A percentile compares a stretch with the other conserved stretches of the same genome.
phyloP scores from a whole-genome alignment of 2,113 vertebrate species.

The Raja brachyura region DNA sequence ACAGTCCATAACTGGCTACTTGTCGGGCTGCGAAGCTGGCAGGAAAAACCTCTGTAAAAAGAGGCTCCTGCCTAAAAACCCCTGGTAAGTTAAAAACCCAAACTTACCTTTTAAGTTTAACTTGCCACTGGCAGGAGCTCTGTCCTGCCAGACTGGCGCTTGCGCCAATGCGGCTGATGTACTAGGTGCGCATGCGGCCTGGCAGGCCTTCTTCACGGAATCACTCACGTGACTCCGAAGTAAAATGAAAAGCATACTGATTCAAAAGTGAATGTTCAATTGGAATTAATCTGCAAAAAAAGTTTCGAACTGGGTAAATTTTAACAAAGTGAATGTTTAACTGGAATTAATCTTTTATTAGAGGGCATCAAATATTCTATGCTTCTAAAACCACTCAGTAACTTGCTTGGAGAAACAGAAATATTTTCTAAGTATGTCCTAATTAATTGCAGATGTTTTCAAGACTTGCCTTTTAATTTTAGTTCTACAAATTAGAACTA shows the following conservation, averaged over 20 bases:
- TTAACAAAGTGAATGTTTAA: neutral
- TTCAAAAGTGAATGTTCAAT: neutral
- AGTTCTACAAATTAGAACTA: neutral
- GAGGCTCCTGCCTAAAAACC: no score
- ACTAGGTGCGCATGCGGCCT: no score
- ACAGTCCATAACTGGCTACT: no score
- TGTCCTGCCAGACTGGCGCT: no score
- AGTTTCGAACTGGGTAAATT: neutral
- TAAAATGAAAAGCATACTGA: slow-evolving; percentile 18
- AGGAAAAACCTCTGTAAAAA: no score
- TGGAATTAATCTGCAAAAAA: neutral
- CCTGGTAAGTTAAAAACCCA: no score
- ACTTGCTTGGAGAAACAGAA: neutral
- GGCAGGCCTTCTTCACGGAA: no score
- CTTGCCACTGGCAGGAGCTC: no score
- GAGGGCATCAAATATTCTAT: neutral
- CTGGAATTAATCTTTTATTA: neutral
- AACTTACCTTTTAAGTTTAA: no score
- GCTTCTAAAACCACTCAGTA: neutral
- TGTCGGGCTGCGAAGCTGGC: no score
- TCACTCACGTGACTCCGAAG: no score
- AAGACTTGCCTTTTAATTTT: neutral
- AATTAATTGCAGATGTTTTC: neutral
- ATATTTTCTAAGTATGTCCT: neutral
- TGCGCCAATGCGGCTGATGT: no score